phyloP scores from a whole-genome alignment of 2,113 vertebrate genomes.

The Melanotaenia duboulayi region DNA sequence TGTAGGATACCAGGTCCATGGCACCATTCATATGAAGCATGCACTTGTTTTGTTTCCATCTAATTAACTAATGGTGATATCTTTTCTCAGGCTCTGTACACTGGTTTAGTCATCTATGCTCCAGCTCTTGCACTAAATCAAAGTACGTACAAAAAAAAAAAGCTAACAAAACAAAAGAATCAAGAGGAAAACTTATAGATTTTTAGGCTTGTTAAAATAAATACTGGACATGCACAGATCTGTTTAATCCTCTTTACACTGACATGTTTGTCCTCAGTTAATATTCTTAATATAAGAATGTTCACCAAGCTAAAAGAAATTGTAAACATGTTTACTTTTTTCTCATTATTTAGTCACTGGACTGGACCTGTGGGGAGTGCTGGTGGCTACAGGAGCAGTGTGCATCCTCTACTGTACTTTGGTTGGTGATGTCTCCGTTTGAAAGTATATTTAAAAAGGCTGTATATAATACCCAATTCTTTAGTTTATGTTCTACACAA shows the following conservation, averaged over 20 bases:
- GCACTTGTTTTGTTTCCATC: constrained; percentile 33
- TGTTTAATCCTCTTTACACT: not conserved
- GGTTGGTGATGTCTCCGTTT: constrained; percentile 71
- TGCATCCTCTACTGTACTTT: constrained; percentile 87
- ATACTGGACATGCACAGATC: not conserved
- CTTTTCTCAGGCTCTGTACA: constrained; percentile 80
- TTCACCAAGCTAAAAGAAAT: no score
- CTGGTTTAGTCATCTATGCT: constrained; percentile 86
- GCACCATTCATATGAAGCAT: constrained; percentile 47
- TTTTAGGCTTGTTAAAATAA: not conserved
- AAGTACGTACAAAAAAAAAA: constrained; percentile 72
- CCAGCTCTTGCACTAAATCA: constrained; percentile 86
- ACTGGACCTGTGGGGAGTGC: constrained; percentile 85
- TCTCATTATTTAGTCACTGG: constrained; percentile 78
- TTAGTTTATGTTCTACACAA: no score
- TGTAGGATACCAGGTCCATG: not conserved
- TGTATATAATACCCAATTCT: no score
- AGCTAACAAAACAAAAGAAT: not conserved
- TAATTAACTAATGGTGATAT: constrained; percentile 75
- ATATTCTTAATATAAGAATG: not conserved
- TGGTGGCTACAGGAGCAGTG: constrained; percentile 83
- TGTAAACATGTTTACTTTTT: not conserved
- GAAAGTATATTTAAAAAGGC: not conserved
- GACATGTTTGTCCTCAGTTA: not conserved
- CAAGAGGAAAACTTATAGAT: not conserved